Evolutionary conservation across 2,888 invertebrate genomes (phyloP).

Genomic region (Ormyrus labotus): DNA sequence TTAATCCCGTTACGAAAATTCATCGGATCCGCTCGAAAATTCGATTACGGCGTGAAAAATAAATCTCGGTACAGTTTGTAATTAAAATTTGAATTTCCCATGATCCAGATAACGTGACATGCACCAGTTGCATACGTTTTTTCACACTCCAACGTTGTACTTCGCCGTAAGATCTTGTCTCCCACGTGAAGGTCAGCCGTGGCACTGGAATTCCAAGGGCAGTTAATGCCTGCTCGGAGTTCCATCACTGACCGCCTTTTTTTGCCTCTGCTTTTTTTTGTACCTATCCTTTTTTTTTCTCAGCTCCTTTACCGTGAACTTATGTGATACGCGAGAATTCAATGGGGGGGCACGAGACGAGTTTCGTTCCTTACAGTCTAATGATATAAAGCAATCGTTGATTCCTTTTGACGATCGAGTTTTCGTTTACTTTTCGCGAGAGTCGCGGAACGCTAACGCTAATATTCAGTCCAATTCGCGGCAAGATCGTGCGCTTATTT

Average conservation of each 20-base stretch:
- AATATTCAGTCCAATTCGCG: not conserved
- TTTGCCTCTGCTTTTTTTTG: constrained; percentile 8
- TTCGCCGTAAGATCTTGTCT: constrained; percentile 59
- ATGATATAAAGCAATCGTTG: not conserved
- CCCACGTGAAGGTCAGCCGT: constrained; percentile 35
- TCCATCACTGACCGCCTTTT: constrained; percentile 42
- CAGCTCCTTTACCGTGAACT: not conserved
- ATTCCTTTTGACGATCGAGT: not conserved
- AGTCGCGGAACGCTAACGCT: constrained; percentile 1
- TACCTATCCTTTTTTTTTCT: constrained; percentile 12
- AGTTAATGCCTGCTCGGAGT: constrained; percentile 14
- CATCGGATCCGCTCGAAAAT: not conserved
- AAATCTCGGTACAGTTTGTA: too few species aligned
- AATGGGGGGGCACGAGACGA: constrained; percentile 29
- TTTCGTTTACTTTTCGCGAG: not conserved
- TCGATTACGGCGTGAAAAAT: too few species aligned
- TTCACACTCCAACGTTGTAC: constrained; percentile 36
- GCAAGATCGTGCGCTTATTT: constrained; percentile 12
- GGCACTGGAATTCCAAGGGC: constrained; percentile 48
- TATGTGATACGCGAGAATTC: constrained; percentile 16
- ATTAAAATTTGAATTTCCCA: constrained; percentile 11
- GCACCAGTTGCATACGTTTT: not conserved
- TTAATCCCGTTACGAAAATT: not conserved
- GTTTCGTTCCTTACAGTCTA: constrained; percentile 20
- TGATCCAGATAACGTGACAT: constrained; percentile 16